phyloP scores from a whole-genome alignment of 2,797 vertebrate genomes.

The Chaetophractus vellerosus region DNA sequence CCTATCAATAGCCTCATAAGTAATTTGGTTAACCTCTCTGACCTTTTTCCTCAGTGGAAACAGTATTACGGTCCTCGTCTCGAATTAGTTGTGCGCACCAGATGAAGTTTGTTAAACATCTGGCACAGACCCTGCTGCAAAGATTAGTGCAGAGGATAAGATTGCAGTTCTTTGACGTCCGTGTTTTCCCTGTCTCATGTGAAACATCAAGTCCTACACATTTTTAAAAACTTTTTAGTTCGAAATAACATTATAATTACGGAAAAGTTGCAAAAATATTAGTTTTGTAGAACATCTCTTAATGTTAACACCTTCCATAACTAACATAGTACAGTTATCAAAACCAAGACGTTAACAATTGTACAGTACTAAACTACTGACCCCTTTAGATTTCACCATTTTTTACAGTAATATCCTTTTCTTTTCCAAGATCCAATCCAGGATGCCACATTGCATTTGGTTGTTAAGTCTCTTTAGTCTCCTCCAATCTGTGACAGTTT shows the following conservation, averaged over 20 bases:
- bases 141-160: neutral
- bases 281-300: neutral
- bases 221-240: neutral
- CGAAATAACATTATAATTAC: conserved; percentile 32
- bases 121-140: neutral
- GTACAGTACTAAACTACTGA: neutral
- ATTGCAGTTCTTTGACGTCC: neutral
- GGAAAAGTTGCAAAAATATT: conserved; percentile 30
- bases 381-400: neutral
- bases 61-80: neutral
- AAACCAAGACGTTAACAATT: neutral
- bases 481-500: neutral
- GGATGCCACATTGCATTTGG: neutral
- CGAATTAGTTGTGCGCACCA: neutral
- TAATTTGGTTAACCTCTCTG: neutral
- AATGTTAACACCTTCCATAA: neutral
- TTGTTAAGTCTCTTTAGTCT: neutral
- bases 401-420: neutral
- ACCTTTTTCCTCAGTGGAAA: neutral
- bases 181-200: conserved; percentile 21
- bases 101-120: neutral
- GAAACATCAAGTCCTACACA: conserved; percentile 20
- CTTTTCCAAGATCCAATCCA: neutral
- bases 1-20: neutral
- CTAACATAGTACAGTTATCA: neutral